Base-by-base conservation (phyloP, 1,140 invertebrate species). In the Pseudomyrmex cubaensis region DNA sequence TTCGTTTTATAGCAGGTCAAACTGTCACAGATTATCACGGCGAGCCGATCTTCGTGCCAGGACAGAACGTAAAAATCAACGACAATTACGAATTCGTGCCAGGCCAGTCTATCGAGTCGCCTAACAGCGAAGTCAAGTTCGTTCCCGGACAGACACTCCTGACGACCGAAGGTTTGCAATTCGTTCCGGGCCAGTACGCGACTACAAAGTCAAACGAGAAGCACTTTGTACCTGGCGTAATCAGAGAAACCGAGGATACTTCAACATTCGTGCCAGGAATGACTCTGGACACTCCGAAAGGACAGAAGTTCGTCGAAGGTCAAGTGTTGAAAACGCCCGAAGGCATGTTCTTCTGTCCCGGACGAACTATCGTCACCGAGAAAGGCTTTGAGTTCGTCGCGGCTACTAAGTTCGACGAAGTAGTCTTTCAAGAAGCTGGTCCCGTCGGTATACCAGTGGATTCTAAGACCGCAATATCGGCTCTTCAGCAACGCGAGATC, bases 161-260 rank as follows among this genome's bases (percentile, higher is more conserved):
- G 2, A 95, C 95, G 63, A 92, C 93, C n/a, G 93, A 94, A 84
- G 95, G 95, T 15, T 90, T 95, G 25, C 94, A 94, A 82, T 97
- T 97, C 89, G 95, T 96, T 7, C 95, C 96, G 5, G 97, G 96
- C n/a, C 96, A 96, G 90, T 95, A 95, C 90, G 93, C 96, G 0
- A 94, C 93, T 50, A 93, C 94, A 48, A 94, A 95, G 57, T 93
- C 90, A 10, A 93, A 95, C 59, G 95, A 95, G 82, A 94, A 93
- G 89, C 94, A 95, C 63, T 97, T 97, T 87, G 93, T 96, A 15
- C 96, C 96, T 50, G 96, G 96, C 10, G 91, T 96, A 25, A 94
- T 94, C 0, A 86, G 52, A 10, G 61, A 84, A 15, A 61, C 52
- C 0, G 90, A 95, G 64, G 63, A 72, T 12, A 94, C 92, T 54